Evolutionary conservation across 2,797 vertebrate genomes (phyloP), one percentile per base, ranked within the genome.

Genomic region (Chelon auratus): DNA sequence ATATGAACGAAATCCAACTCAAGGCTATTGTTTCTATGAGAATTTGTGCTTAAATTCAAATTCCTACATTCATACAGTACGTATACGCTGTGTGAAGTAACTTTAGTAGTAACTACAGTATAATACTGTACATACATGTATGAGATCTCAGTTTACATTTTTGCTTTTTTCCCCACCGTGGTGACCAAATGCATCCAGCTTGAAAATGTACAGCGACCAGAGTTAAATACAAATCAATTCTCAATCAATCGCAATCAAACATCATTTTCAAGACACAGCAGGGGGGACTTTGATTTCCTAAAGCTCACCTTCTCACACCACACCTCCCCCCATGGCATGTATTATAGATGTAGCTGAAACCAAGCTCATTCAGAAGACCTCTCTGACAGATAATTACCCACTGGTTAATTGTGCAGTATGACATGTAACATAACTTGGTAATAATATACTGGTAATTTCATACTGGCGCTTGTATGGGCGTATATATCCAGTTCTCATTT

Each of bases 191-290:
- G 5, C 43, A 39, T 62, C 9, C 0, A 45, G 59, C 55, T 55
- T 12, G 30, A 66, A 10, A 51, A 60, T 1, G 0, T 13, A 22
- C 39, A 39, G 0, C 1, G 42, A 11, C 17, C 14, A 48, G n/a
- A 55, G 24, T 48, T 62, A n/a, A 59, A 55, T 33, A 43, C 5
- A 50, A 55, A 22, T 54, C 11, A 53, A 30, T 59, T 40, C 30
- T 55, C 9, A 48, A n/a, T 54, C 48, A 33, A 0, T 48, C 1
- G 1, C 15, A 8, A 55, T 33, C 30, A 33, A 33, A 33, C 7
- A 8, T 33, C 5, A 33, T 33, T 33, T 33, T 33, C 30, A 33
- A 33, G 7, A 33, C 30, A 33, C 30, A 33, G 30, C 30, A 33
- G 30, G 15, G 43, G 17, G 5, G 43, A n/a, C 43, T 17, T 17